phyloP scores from a whole-genome alignment of 2,113 vertebrate genomes.

The Lampris megalopsis region DNA sequence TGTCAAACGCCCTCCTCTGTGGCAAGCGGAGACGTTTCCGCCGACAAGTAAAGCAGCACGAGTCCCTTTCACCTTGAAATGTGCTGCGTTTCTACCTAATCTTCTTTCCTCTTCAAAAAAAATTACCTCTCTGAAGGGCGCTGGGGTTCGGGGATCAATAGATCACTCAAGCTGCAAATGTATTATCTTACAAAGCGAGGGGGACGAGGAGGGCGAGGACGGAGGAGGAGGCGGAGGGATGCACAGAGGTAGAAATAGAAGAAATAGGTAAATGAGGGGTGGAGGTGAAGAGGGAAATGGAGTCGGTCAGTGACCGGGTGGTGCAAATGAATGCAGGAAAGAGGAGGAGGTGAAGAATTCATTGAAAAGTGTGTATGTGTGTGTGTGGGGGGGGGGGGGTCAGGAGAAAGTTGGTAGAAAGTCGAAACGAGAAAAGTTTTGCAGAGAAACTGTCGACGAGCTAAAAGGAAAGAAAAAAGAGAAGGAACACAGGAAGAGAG shows the following conservation, averaged over 20 bases:
- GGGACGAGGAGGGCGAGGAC: constrained; percentile 32
- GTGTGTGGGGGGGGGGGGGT: too few species aligned
- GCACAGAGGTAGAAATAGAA: constrained; percentile 16
- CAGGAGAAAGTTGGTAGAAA: too few species aligned
- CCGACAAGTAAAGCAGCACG: constrained; percentile 60
- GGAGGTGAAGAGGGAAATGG: constrained; percentile 17
- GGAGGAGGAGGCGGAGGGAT: not conserved
- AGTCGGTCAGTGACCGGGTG: not conserved
- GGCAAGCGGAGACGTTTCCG: constrained; percentile 43
- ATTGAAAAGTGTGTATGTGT: too few species aligned
- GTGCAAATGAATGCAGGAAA: too few species aligned
- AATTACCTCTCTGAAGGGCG: constrained; percentile 74
- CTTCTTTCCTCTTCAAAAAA: constrained; percentile 75
- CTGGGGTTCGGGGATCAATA: constrained; percentile 79
- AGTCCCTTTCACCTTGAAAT: constrained; percentile 77
- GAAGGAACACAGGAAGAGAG: too few species aligned
- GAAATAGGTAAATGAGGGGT: constrained; percentile 21
- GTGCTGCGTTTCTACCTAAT: constrained; percentile 69
- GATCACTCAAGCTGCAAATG: constrained; percentile 82
- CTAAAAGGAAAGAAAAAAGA: too few species aligned
- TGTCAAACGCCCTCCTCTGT: constrained; percentile 25
- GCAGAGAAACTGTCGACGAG: too few species aligned
- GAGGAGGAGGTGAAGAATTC: too few species aligned
- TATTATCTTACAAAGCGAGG: constrained; percentile 80
- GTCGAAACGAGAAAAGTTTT: too few species aligned